Evolutionary conservation across 2,113 vertebrate species (phyloP), one percentile per base, ranked within the genome.

Genomic region (Cyprinodon tularosa): DNA sequence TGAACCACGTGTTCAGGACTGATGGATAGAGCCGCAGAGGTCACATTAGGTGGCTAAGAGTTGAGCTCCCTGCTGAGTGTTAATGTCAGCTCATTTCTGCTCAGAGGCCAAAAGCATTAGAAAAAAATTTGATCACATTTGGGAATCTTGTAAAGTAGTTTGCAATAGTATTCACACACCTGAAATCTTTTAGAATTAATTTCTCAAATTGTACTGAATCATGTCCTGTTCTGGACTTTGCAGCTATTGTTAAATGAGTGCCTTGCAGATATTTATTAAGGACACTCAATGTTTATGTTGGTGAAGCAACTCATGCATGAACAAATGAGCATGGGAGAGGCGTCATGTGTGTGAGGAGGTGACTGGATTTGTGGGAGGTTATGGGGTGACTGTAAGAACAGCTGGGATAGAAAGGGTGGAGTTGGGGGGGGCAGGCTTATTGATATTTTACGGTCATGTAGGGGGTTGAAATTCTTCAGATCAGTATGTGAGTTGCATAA

Each of bases 401-500:
- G 85, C 88, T 90, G 89, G 83, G 80, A 61, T 66, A 39, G 53
- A 61, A n/a, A 20, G 42, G n/a, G 42, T 12, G 38, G 12, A 4
- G 63, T 68, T 72, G 20, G 64, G 72, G 22, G 5, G 72, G 61
- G 60, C 37, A 66, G 75, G n/a, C 60, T 79, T 85, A 59, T 40
- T 53, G 20, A 68, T 62, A 77, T 62, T 72, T 62, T 79, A 77
- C 72, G 40, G 59, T 47, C 57, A 71, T 47, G 15, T 3, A 3
- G 4, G 48, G 13, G 39, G 59, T 7, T 40, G 40, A 39, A 48
- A 80, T 71, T 77, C 44, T 44, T 85, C 90, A 87, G 85, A 89
- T 92, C 88, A 91, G 85, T 93, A 83, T 93, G 92, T 93, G 86
- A 89, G 79, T 80, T 77, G 85, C 82, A 84, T 91, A 86, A 91